Percentiles rank a stretch among this genome's conserved stretches.
Evolutionary conservation across 2,888 invertebrate species (phyloP).

Genomic region (Dolomedes plantarius): DNA sequence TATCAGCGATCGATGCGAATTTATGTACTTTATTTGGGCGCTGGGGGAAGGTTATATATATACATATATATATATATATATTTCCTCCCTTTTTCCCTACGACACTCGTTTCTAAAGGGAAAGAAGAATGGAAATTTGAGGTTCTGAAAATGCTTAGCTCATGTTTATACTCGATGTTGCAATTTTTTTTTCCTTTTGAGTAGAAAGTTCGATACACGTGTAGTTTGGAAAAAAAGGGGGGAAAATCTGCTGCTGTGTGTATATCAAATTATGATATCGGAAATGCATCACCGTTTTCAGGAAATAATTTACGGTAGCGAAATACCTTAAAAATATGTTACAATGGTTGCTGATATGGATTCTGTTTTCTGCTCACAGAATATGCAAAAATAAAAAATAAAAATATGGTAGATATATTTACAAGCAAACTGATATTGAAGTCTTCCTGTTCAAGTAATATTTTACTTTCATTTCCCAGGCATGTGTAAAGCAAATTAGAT

Average conservation of each 20-base stretch:
- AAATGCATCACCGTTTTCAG: constrained; percentile 45
- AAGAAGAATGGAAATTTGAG: constrained; percentile 16
- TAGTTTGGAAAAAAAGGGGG: neutral
- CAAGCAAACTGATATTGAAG: too few species aligned
- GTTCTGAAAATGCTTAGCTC: neutral
- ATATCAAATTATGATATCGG: constrained; percentile 46
- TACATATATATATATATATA: too few species aligned
- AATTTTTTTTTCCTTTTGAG: too few species aligned
- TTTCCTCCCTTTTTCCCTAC: neutral
- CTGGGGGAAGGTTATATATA: neutral
- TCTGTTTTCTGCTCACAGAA: too few species aligned
- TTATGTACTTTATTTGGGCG: constrained; percentile 33
- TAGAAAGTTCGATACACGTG: neutral
- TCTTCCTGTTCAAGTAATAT: too few species aligned
- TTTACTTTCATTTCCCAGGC: too few species aligned
- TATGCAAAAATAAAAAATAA: too few species aligned
- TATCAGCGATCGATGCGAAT: constrained; percentile 60
- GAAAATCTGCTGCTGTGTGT: neutral
- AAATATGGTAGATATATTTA: too few species aligned
- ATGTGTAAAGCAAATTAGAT: too few species aligned
- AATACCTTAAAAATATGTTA: neutral
- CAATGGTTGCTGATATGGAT: too few species aligned
- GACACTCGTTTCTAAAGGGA: neutral
- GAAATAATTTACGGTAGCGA: constrained; percentile 13
- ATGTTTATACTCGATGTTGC: neutral